phyloP scores from a whole-genome alignment of 30 jellyfish, hydroid and myxozoan species.

The Cassiopea andromeda region DNA sequence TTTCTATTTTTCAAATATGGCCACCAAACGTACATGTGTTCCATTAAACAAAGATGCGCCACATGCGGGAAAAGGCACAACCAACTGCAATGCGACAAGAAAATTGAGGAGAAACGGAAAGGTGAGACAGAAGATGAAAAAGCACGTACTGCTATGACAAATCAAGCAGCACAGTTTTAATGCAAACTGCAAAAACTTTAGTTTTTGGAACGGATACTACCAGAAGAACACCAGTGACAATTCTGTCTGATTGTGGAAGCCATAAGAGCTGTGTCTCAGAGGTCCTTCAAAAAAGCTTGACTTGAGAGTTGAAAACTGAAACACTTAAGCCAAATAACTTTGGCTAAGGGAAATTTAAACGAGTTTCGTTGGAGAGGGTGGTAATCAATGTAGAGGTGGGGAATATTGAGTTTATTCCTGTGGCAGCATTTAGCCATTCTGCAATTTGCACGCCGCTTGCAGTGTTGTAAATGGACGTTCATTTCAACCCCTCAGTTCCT shows the following conservation, averaged over 20 bases:
- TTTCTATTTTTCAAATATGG: background rate
- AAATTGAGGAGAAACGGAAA: background rate
- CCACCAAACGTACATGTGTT: background rate
- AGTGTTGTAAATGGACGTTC: too few relatives aligned
- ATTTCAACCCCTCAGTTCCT: too few relatives aligned
- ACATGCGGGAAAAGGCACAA: background rate
- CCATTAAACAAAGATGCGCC: background rate
- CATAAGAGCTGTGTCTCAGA: background rate
- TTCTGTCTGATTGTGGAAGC: background rate
- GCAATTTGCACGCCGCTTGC: too few relatives aligned
- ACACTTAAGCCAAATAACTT: background rate
- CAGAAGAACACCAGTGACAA: background rate
- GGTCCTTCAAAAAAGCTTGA: background rate
- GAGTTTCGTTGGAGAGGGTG: too few relatives aligned
- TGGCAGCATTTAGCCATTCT: too few relatives aligned
- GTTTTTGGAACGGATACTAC: background rate
- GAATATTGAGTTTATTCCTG: too few relatives aligned
- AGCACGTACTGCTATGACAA: background rate
- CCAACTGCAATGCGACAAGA: background rate
- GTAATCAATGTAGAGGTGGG: too few relatives aligned
- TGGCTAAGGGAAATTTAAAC: too few relatives aligned
- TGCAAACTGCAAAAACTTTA: background rate
- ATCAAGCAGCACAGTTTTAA: background rate
- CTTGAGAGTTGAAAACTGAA: background rate
- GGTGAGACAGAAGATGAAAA: background rate